These are phyloP conservation scores for Darevskia mixta DNA, from an alignment of 2,797 vertebrate species.

Conservation along the genomic window DNA sequence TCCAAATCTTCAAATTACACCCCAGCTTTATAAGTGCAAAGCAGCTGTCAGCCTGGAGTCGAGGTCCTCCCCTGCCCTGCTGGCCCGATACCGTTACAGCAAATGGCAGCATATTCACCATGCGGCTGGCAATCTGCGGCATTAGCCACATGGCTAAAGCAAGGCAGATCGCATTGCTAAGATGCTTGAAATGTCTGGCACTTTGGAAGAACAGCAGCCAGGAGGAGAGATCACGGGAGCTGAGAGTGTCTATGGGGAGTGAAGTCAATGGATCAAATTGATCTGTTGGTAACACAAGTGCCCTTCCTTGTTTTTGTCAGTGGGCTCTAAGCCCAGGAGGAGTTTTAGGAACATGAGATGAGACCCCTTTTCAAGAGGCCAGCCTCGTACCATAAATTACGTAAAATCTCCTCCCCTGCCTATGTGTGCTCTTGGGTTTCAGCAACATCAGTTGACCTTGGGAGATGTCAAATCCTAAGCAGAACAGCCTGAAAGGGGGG, in stretches of 20 bases:
- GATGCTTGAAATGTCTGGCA: constrained; percentile 5
- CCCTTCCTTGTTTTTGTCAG: constrained; percentile 23
- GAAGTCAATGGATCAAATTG: constrained; percentile 56
- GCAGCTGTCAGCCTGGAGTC: constrained; percentile 71
- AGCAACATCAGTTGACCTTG: constrained; percentile 35
- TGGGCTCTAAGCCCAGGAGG: constrained; percentile 49
- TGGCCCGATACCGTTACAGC: constrained; percentile 69
- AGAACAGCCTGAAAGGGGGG: background rate
- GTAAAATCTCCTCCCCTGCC: constrained; percentile 31
- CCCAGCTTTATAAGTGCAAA: constrained; percentile 72
- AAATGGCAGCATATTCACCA: constrained; percentile 48
- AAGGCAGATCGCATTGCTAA: constrained; percentile 44
- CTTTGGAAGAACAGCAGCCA: constrained; percentile 28
- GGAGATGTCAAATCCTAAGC: background rate
- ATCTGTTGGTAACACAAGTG: constrained; percentile 58
- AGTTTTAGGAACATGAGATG: constrained; percentile 55
- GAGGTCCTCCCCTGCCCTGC: constrained; percentile 49
- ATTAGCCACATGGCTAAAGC: constrained; percentile 27
- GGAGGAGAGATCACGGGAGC: background rate
- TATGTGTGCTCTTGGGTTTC: constrained; percentile 54
- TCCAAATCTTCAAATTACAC: constrained; percentile 73
- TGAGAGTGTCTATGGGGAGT: constrained; percentile 14
- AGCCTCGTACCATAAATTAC: constrained; percentile 52
- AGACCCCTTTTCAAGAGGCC: constrained; percentile 45
- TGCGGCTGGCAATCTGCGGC: constrained; percentile 42